Conservation (phyloP, 2,113 vertebrate species). For the Crotalus tigris region DNA sequence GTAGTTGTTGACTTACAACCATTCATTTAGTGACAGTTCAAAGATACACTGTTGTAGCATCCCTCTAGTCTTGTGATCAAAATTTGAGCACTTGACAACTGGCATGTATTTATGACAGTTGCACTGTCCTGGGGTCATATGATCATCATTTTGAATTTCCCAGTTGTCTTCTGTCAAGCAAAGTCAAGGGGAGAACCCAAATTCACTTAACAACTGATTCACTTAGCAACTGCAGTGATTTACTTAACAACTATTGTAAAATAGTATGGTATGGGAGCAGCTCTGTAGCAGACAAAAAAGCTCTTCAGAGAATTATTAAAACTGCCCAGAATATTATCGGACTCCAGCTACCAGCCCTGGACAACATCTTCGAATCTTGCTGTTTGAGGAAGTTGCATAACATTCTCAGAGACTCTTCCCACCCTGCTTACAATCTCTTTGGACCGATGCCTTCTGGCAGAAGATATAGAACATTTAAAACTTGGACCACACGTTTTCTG, state of each 20-base stretch:
- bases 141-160: not conserved
- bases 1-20: not conserved
- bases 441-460: too few relatives aligned
- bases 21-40: not conserved
- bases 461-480: too few relatives aligned
- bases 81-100: not conserved
- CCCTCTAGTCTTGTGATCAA: not conserved
- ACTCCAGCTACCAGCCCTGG: too few relatives aligned
- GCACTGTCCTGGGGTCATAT: not conserved
- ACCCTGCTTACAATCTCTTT: too few relatives aligned
- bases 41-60: not conserved
- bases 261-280: too few relatives aligned
- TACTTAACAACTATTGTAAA: not conserved
- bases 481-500: too few relatives aligned
- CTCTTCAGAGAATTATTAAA: too few relatives aligned
- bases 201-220: not conserved
- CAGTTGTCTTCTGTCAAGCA: not conserved
- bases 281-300: too few relatives aligned
- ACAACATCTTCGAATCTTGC: too few relatives aligned
- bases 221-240: not conserved
- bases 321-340: too few relatives aligned
- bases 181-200: not conserved
- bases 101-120: not conserved
- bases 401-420: too few relatives aligned
- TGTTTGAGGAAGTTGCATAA: too few relatives aligned